Base-by-base conservation (phyloP, 1,140 invertebrate genomes). In the Cydia strobilella region DNA sequence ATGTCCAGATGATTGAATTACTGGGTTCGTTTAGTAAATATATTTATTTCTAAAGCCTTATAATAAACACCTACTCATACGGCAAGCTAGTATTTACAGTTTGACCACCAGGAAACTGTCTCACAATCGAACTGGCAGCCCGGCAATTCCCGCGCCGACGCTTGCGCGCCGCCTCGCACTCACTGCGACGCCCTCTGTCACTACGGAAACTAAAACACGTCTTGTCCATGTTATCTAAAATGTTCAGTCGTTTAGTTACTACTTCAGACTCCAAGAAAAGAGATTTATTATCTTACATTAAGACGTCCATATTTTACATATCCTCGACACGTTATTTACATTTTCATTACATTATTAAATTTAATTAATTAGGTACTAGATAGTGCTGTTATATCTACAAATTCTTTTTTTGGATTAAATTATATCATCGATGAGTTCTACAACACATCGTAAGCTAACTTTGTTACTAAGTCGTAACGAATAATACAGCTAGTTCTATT, bases 221-320 rank as follows among this genome's bases (percentile, higher is more conserved):
- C 27, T 69, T 69, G n/a, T 42, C 65, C 65, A 69, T 39, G 65
- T 69, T 75, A 54, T 18, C 27, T 27, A 73, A 71, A 54, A 72
- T 59, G 73, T 80, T 87, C 84, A 87, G 86, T 87, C 84, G 74
- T 83, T 83, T 75, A 73, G 54, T 79, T 81, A 77, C 81, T 82
- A 79, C 77, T 77, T 84, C 78, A 84, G 82, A 85, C 80, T 84
- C 78, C 74, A 79, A 79, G 73, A 80, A 82, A 80, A 79, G 74
- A 75, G 69, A 75, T 79, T 74, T 71, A 77, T 59, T 80, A 69
- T 39, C 76, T 82, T 79, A 80, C 48, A 73, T 72, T 76, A 79
- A 71, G 74, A 79, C 75, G 73, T 73, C 48, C 76, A 73, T 77
- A 74, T 77, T 72, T 78, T 80, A 80, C 65, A 80, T 77, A 75